Base-by-base conservation (phyloP, 2,888 invertebrate species). In the Calameuta idolon region DNA sequence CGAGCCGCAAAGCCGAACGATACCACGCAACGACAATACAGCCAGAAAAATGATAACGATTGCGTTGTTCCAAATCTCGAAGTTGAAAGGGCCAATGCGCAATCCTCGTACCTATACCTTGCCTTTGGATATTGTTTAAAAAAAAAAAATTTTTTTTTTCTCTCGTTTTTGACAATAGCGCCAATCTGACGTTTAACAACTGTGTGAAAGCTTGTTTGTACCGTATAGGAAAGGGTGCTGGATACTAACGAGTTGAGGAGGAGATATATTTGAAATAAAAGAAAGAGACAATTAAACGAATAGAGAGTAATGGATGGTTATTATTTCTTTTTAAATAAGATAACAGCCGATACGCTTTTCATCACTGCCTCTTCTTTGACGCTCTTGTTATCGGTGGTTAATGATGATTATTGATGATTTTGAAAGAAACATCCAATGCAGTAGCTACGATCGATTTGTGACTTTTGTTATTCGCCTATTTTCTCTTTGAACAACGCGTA, bases 1-100 rank as follows among this genome's bases (percentile, higher is more conserved):
- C 89, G 87, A 88, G 86, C 85, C 83, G 82, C 82, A 84, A 82
- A n/a, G 85, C 85, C 85, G 87, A 88, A 82, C 37, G 35, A 74
- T 37, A 74, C 85, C 81, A 86, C 86, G 73, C 83, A 85, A 83
- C 83, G 83, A 82, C 82, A 81, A 82, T 77, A 79, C 81, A 81
- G 83, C 83, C 83, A 80, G 78, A 81, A 79, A 23, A 23, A 55
- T 37, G 37, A 68, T 5, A 69, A 23, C 55, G 31, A 69, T 30
- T 55, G 40, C 30, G 23, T 31, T 34, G 9, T 55, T 55, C 23
- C 55, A 55, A 55, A 55, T 23, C 55, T 55, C 55, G 15, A 55
- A 23, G 15, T 55, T 55, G 9, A 23, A 55, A 23, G 23, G 55
- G 23, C 55, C 55, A 9, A 23, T 9, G 9, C 23, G 23, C 55